Base-by-base conservation (phyloP, 2,113 vertebrate genomes). In the Mesocricetus auratus region DNA sequence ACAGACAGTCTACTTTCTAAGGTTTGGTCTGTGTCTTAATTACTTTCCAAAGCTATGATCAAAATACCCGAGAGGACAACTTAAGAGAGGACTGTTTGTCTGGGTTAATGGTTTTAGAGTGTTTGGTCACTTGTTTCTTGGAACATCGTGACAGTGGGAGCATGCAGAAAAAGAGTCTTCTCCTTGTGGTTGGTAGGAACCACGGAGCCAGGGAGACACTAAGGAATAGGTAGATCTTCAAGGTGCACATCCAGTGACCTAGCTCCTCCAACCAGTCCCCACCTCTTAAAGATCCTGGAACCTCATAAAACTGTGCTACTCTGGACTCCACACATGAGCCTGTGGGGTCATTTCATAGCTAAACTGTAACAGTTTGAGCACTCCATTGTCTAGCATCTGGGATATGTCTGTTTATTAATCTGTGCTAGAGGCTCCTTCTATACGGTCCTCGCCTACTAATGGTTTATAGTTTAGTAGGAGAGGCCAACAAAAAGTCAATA, bases 1-100 rank as follows among this genome's bases (percentile, higher is more conserved):
- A 94, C 16, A 86, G 9, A 94, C 17, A 92, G 74, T 1, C 29
- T 64, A 50, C 60, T 94, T 92, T 4, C 39, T 95, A 89, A 85
- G 66, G 89, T 96, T 86, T 92, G 13, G 1, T 79, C 81, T 86
- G 21, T 7, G 11, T 73, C 24, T 89, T 60, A 21, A 71, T 89
- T 42, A 58, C 71, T 53, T 87, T 29, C 53, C 12, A 13, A 60
- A n/a, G 24, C 9, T 53, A 19, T 73, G 50, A 58, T 9, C 36
- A 89, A 89, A 33, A 85, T 31, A 4, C 22, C 56, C 15, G 24
- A 39, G 26, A 15, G n/a, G 58, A 29, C 56, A 26, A 15, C 22
- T 42, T 56, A 82, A 42, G 22, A 42, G 7, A 60, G 79, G 36
- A 81, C 15, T 82, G 53, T 39, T 39, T 82, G 12, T 82, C 31